These are phyloP conservation scores for Nothocercus nigrocapillus DNA, from an alignment of 2,113 vertebrate genomes.

Conservation along the genomic window DNA sequence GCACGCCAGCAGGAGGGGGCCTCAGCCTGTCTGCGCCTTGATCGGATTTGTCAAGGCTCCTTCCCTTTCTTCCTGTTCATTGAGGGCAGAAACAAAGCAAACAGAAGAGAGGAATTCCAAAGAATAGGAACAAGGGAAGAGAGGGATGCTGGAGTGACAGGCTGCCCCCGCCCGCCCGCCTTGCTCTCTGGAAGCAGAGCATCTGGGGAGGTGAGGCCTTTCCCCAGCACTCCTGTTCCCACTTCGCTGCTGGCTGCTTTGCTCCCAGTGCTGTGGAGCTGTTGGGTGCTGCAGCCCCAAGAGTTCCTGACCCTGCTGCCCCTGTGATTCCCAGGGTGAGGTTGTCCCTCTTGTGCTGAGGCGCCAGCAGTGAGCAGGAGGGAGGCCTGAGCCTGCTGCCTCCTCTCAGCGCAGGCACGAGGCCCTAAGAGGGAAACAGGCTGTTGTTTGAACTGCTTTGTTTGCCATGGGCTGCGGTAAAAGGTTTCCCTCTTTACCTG, in stretches of 20 bases:
- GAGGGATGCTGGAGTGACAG: conserved; percentile 27
- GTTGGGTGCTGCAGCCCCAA: background rate
- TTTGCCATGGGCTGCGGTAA: background rate
- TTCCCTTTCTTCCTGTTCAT: conserved; percentile 71
- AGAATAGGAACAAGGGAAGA: conserved; percentile 49
- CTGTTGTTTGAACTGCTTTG: conserved; percentile 1
- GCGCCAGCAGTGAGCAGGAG: background rate
- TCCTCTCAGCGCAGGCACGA: accelerated
- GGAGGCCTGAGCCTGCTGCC: background rate
- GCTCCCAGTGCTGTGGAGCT: background rate
- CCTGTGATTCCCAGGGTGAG: background rate
- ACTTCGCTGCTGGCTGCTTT: background rate
- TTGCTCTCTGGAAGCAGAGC: background rate
- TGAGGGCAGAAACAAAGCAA: conserved; percentile 74
- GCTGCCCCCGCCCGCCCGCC: background rate
- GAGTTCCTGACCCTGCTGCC: background rate
- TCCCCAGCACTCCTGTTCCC: background rate
- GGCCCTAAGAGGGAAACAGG: background rate
- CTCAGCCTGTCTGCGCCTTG: conserved; percentile 56
- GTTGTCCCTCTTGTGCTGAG: background rate
- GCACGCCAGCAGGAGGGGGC: conserved; percentile 63
- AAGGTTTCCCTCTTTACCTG: conserved; percentile 31
- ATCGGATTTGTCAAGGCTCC: conserved; percentile 77
- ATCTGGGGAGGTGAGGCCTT: background rate
- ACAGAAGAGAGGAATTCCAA: conserved; percentile 61